These are phyloP conservation scores for Smithornis capensis DNA, from an alignment of 2,113 vertebrate genomes.

Conservation along the genomic window DNA sequence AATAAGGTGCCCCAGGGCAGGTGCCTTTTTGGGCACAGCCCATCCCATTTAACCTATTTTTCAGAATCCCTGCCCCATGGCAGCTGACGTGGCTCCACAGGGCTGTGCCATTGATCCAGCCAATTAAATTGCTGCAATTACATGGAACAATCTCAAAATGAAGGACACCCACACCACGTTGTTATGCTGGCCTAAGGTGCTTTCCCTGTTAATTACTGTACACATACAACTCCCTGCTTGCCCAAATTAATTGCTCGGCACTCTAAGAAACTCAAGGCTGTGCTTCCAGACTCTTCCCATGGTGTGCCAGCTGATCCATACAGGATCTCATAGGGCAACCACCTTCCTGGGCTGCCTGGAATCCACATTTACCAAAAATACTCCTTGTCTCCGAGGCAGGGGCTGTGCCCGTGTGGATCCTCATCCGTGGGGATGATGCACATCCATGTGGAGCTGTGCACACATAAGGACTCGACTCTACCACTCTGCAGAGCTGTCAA, in stretches of 20 bases:
- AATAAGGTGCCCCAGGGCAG: not conserved
- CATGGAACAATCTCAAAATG: not conserved
- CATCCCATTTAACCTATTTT: not conserved
- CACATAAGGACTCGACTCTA: not conserved
- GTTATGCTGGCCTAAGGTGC: slow-evolving; percentile 42
- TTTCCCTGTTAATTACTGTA: slow-evolving; percentile 19
- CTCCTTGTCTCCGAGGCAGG: rapidly evolving
- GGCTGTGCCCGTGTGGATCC: rapidly evolving
- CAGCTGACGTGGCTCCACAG: not conserved
- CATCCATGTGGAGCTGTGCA: not conserved
- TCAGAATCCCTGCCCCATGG: not conserved
- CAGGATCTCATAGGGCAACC: not conserved
- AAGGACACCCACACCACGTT: slow-evolving; percentile 47
- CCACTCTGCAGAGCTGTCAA: slow-evolving; percentile 39
- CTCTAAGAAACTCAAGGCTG: slow-evolving; percentile 15
- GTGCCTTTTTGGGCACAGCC: not conserved
- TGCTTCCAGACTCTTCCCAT: not conserved
- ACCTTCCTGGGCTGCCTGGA: not conserved
- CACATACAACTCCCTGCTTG: slow-evolving; percentile 9
- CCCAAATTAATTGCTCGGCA: slow-evolving; percentile 48
- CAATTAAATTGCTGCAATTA: slow-evolving; percentile 44
- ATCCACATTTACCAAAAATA: rapidly evolving
- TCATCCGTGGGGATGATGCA: not conserved
- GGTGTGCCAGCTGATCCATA: not conserved
- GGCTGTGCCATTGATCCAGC: not conserved